These are phyloP conservation scores for Zaprionus taronus DNA, from an alignment of 1,140 invertebrate species.

Conservation along the genomic window DNA sequence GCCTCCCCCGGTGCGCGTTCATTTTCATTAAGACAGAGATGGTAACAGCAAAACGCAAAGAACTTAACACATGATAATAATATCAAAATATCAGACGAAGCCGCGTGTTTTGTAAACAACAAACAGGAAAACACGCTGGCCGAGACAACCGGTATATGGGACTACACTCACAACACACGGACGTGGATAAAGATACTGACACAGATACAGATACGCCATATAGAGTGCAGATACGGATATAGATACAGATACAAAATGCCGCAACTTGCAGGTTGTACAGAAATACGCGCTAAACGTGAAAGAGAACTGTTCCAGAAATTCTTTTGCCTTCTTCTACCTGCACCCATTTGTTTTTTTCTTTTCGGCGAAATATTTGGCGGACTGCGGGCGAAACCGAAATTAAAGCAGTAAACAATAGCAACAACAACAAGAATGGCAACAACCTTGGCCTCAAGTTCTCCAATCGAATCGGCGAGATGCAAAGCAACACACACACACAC, in stretches of 20 bases:
- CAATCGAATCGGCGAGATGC: constrained; percentile 40
- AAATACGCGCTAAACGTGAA: constrained; percentile 34
- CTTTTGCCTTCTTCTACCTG: constrained; percentile 58
- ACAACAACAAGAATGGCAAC: constrained; percentile 43
- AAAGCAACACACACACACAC: constrained; percentile 43
- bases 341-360: constrained; percentile 25
- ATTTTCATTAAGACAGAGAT: constrained; percentile 50
- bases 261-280: constrained; percentile 67
- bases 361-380: constrained; percentile 37
- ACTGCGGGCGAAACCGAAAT: constrained; percentile 35
- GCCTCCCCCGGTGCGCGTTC: constrained; percentile 19
- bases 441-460: constrained; percentile 66
- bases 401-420: neutral
- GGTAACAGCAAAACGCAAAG: constrained; percentile 16
- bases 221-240: constrained; percentile 32
- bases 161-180: constrained; percentile 3
- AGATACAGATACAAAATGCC: constrained; percentile 70
- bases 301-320: constrained; percentile 64
- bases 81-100: constrained; percentile 38
- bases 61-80: constrained; percentile 33
- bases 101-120: constrained; percentile 74
- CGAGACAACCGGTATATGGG: constrained; percentile 54
- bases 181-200: constrained; percentile 10
- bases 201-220: constrained; percentile 17
- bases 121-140: constrained; percentile 49